Percentiles rank a stretch among this genome's conserved stretches.
These are phyloP conservation scores for Drosophila flavopinicola DNA, from an alignment of 2,888 invertebrate genomes.

Conservation along the genomic window DNA sequence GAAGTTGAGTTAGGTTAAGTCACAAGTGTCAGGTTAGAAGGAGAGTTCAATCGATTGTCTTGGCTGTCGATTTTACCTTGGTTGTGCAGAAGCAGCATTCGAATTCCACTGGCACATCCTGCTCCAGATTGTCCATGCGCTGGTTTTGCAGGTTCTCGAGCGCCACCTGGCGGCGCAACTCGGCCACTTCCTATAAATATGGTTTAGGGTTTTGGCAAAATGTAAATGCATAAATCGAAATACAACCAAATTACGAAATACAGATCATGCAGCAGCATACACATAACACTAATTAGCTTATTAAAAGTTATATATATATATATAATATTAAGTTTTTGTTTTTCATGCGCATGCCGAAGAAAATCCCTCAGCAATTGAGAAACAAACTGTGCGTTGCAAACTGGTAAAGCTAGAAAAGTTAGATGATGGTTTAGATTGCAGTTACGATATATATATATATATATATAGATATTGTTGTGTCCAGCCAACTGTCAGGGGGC, in stretches of 20 bases:
- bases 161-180: conserved; percentile 84
- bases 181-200: conserved; percentile 85
- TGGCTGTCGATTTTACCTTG: conserved; percentile 87
- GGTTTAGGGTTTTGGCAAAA: conserved; percentile 63
- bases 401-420: conserved; percentile 1
- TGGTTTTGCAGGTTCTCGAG: conserved; percentile 84
- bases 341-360: conserved; percentile 32
- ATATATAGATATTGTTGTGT: neutral
- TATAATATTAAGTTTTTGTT: neutral
- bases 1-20: conserved; percentile 8
- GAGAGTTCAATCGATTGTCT: conserved; percentile 53
- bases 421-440: conserved; percentile 1
- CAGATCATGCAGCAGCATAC: conserved; percentile 48
- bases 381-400: conserved; percentile 15
- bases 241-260: conserved; percentile 37
- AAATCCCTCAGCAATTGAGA: conserved; percentile 1
- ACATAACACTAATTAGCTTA: conserved; percentile 9
- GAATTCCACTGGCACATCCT: conserved; percentile 97
- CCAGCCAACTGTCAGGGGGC: neutral
- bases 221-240: conserved; percentile 51
- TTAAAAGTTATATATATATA: conserved; percentile 3
- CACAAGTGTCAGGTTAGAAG: conserved; percentile 6
- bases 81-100: conserved; percentile 99
- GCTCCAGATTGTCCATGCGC: conserved; percentile 88
- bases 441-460: too few relatives aligned